phyloP scores from a whole-genome alignment of 2,113 vertebrate genomes.

The Acanthisitta chloris region DNA sequence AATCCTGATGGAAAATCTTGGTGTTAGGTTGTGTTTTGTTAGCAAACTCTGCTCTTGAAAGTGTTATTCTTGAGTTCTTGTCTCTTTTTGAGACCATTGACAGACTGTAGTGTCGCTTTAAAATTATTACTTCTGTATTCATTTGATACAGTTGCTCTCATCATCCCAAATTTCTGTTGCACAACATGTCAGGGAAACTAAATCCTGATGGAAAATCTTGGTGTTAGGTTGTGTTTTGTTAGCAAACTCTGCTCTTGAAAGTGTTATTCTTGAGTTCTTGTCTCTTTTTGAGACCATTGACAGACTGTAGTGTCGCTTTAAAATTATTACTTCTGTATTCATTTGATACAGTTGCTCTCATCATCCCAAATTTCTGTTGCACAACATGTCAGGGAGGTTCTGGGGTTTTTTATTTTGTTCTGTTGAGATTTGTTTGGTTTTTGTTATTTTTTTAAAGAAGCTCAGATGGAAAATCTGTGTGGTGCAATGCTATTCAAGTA shows the following conservation, averaged over 20 bases:
- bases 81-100: background rate
- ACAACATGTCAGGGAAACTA: background rate
- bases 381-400: background rate
- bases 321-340: background rate
- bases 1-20: background rate
- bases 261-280: background rate
- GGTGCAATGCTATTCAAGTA: background rate
- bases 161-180: background rate
- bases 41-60: background rate
- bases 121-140: background rate
- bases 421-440: background rate
- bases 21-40: background rate
- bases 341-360: background rate
- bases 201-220: background rate
- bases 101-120: background rate
- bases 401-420: background rate
- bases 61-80: background rate
- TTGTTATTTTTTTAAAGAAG: background rate
- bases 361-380: background rate
- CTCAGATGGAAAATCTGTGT: background rate
- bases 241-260: background rate
- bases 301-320: background rate
- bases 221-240: background rate
- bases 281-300: background rate
- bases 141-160: background rate